Evolutionary conservation across 2,113 vertebrate species (phyloP), one percentile per base, ranked within the genome.

Genomic region (Cervus canadensis): DNA sequence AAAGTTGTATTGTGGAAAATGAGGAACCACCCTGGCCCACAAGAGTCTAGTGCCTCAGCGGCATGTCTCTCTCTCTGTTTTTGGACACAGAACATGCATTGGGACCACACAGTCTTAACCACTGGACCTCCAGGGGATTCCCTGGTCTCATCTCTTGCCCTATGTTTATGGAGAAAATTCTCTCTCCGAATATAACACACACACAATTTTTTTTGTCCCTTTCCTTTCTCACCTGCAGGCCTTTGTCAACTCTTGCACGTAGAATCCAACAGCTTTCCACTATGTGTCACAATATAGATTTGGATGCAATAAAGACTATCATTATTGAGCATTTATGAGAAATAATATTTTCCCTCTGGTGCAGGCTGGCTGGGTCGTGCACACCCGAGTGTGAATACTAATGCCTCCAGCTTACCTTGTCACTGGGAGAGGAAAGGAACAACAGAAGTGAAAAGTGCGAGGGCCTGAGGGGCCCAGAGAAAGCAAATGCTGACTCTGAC

Each of bases 301-400:
- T 98, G 98, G 98, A 98, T 98, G 98, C 98, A 98, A 98, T 99
- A 98, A 99, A 99, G 98, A 98, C 98, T 98, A 83, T 98, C 98
- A 99, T 99, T 98, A 99, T 98, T 96, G 98, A 98, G 98, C 98
- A 98, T 98, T 98, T 99, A 98, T 97, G 98, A 98, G 98, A 98
- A 98, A 98, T 98, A 98, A 98, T 98, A 98, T 98, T 99, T 99
- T 98, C 98, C 98, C 98, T 98, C 98, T 94, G 96, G 98, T 98
- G 98, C 50, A 5, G 74, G 98, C 97, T 97, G 93, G 96, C 98
- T 96, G 40, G 52, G 98, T 98, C 98, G 97, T 97, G 98, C 98
- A 94, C 97, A 97, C 94, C 71, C 95, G 88, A 86, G 97, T 81
- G 95, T 97, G 98, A 98, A 98, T 98, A 96, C 98, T 97, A 98